phyloP scores from a whole-genome alignment of 2,888 invertebrate species.

The Coelinius sp. region DNA sequence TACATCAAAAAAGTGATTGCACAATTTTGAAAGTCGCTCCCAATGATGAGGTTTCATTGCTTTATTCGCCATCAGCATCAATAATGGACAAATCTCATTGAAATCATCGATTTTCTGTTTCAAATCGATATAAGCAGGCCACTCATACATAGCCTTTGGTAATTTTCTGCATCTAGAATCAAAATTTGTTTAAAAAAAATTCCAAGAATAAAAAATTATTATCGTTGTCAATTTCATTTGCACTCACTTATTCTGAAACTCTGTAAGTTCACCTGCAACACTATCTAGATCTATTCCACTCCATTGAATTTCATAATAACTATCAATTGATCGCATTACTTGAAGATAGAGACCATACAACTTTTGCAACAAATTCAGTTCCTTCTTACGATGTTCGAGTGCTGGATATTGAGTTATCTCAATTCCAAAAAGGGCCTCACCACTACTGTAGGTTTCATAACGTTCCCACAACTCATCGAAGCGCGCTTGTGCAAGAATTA shows the following conservation, averaged over 20 bases:
- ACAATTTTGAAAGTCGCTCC: constrained; percentile 75
- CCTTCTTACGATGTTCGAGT: constrained; percentile 84
- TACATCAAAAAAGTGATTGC: constrained; percentile 81
- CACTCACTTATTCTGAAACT: constrained; percentile 80
- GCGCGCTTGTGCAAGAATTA: constrained; percentile 82
- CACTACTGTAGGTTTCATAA: constrained; percentile 86
- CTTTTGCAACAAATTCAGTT: constrained; percentile 87
- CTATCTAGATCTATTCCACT: constrained; percentile 85
- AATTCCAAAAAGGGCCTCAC: constrained; percentile 88
- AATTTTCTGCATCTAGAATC: constrained; percentile 81
- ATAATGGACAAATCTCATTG: constrained; percentile 87
- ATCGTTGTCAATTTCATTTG: neutral
- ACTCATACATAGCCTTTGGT: constrained; percentile 88
- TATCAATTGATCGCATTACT: constrained; percentile 88
- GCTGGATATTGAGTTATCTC: constrained; percentile 87
- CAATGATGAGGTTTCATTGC: constrained; percentile 88
- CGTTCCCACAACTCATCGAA: constrained; percentile 88
- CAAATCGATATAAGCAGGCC: constrained; percentile 89
- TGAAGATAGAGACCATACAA: constrained; percentile 84
- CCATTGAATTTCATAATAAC: constrained; percentile 90
- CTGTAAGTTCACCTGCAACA: constrained; percentile 83
- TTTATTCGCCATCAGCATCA: constrained; percentile 91
- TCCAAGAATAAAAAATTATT: neutral
- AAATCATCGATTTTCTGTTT: constrained; percentile 93
- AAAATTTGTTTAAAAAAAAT: neutral